phyloP scores from a whole-genome alignment of 2,113 vertebrate species.

The Spea multiplicata region DNA sequence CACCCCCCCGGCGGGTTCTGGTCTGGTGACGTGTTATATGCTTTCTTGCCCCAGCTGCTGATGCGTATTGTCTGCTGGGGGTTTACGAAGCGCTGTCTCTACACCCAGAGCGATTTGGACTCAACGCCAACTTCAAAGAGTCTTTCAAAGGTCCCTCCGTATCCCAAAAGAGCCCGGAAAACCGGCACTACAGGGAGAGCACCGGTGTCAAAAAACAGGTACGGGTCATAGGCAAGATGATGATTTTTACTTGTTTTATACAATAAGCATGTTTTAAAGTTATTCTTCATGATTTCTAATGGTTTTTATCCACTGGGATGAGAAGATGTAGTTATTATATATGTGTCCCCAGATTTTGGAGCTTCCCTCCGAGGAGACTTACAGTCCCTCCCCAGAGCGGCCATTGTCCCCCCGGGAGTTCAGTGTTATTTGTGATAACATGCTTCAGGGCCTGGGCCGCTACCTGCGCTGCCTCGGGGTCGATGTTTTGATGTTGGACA shows the following conservation, averaged over 20 bases:
- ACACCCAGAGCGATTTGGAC: slow-evolving; percentile 63
- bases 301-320: neutral
- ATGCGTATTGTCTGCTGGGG: slow-evolving; percentile 83
- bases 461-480: slow-evolving; percentile 81
- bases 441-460: slow-evolving; percentile 83
- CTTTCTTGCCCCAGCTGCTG: slow-evolving; percentile 54
- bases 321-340: neutral
- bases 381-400: neutral
- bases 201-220: neutral
- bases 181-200: neutral
- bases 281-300: no score
- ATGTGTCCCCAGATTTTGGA: slow-evolving; percentile 2
- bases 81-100: slow-evolving; percentile 68
- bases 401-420: slow-evolving; percentile 65
- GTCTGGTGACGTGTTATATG: neutral
- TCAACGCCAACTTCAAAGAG: slow-evolving; percentile 59
- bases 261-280: no score
- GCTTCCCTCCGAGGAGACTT: neutral
- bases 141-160: slow-evolving; percentile 47
- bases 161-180: neutral
- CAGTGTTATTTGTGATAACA: slow-evolving; percentile 81
- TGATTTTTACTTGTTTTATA: no score
- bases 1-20: no score
- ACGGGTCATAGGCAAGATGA: neutral
- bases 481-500: slow-evolving; percentile 73